Conservation (phyloP, 2,888 invertebrate species). For the Papilio demoleus region DNA sequence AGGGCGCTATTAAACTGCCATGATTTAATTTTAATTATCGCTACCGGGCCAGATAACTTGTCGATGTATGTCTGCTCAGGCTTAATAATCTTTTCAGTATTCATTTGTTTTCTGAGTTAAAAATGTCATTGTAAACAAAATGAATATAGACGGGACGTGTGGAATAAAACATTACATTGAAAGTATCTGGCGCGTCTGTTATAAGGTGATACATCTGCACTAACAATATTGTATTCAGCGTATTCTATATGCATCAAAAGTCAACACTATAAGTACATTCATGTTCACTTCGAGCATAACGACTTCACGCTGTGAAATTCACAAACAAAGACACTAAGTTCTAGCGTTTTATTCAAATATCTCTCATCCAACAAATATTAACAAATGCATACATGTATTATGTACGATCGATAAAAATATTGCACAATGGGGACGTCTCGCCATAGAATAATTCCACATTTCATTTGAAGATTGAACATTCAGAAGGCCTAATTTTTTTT, state of each 20-base stretch:
- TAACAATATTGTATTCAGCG: constrained; percentile 31
- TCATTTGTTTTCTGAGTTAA: neutral
- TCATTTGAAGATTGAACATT: no score
- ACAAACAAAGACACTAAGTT: constrained; percentile 58
- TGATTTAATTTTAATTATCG: no score
- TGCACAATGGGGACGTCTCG: no score
- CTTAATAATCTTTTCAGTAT: no score
- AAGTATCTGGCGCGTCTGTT: constrained; percentile 26
- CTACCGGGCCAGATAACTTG: no score
- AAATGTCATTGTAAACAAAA: neutral
- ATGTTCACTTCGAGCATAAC: constrained; percentile 43
- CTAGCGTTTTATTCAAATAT: constrained; percentile 53
- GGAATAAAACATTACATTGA: constrained; percentile 29
- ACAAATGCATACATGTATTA: neutral
- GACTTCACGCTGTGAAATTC: constrained; percentile 49
- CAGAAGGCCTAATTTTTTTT: no score
- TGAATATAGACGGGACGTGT: neutral
- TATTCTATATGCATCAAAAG: constrained; percentile 40
- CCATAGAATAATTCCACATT: no score
- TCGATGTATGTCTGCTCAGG: no score
- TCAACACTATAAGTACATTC: constrained; percentile 26
- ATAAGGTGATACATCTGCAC: constrained; percentile 23
- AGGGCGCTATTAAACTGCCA: no score
- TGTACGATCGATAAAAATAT: no score
- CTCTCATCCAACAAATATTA: neutral